Percentiles rank a stretch among this genome's conserved stretches.
Conservation (phyloP, 2,888 invertebrate genomes). For the Ganaspis brasiliensis region DNA sequence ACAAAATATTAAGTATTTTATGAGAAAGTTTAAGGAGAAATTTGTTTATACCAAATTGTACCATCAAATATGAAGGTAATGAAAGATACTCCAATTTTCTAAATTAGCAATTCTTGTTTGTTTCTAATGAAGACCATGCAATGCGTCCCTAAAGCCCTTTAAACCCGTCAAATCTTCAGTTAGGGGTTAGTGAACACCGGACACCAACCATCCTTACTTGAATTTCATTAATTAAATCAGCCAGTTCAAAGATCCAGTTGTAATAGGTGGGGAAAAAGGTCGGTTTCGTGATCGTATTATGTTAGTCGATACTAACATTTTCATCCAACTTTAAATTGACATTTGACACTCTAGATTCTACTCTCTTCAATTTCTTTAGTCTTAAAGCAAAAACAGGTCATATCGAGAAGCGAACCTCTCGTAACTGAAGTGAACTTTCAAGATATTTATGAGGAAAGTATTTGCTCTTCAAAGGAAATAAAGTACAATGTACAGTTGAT, state of each 20-base stretch:
- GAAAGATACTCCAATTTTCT: background rate
- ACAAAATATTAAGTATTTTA: no score
- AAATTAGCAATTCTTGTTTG: background rate
- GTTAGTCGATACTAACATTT: conserved; percentile 38
- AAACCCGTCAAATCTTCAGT: conserved; percentile 21
- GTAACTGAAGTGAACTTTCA: conserved; percentile 28
- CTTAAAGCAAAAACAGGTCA: conserved; percentile 9
- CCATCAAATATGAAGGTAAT: no score
- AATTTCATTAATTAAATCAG: conserved; percentile 44
- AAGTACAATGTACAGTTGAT: background rate
- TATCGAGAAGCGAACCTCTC: background rate
- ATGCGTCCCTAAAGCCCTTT: conserved; percentile 40
- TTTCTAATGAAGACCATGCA: conserved; percentile 28
- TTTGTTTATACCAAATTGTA: no score
- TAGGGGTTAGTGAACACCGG: conserved; percentile 33
- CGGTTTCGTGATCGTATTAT: conserved; percentile 42
- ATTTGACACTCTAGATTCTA: conserved; percentile 33
- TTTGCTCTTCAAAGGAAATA: background rate
- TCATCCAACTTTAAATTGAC: conserved; percentile 40
- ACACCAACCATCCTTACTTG: conserved; percentile 25
- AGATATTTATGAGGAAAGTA: conserved; percentile 1
- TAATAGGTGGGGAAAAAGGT: conserved; percentile 29
- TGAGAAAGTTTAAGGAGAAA: no score
- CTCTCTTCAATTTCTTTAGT: conserved; percentile 3
- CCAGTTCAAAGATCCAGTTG: conserved; percentile 35